A percentile compares a stretch with the other conserved stretches of the same genome.
Conservation (phyloP, 2,888 invertebrate species). For the Lasioglossum morio region DNA sequence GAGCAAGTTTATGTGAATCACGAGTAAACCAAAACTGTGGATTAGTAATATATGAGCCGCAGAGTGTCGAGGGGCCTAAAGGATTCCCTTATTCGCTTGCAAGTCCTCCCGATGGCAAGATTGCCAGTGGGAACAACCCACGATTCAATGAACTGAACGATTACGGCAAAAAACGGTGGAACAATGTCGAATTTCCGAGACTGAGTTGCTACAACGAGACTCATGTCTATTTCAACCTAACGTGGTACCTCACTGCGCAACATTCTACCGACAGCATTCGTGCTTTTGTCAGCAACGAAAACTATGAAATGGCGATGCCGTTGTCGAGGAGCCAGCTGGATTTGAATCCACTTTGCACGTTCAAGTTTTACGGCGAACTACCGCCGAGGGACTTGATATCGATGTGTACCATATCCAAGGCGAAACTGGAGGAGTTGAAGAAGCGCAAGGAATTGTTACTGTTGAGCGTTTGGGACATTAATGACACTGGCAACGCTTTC, state of each 20-base stretch:
- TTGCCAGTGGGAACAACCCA: conserved; percentile 26
- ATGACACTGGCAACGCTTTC: conserved; percentile 23
- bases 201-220: conserved; percentile 10
- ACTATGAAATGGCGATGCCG: background rate
- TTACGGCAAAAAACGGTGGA: conserved; percentile 32
- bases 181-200: conserved; percentile 1
- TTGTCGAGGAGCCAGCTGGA: conserved; percentile 38
- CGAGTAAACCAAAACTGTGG: conserved; percentile 30
- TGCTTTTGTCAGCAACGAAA: conserved; percentile 20
- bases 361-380: background rate
- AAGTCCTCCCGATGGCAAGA: conserved; percentile 41
- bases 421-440: background rate
- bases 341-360: conserved; percentile 14
- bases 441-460: background rate
- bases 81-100: background rate
- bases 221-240: conserved; percentile 17
- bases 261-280: conserved; percentile 9
- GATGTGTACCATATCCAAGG: conserved; percentile 1
- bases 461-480: conserved; percentile 30
- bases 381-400: background rate
- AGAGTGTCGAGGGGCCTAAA: conserved; percentile 37
- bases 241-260: conserved; percentile 7
- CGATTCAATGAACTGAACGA: conserved; percentile 14
- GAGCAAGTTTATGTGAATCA: conserved; percentile 24
- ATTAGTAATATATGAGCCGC: conserved; percentile 23